Percentiles rank a stretch among this genome's conserved stretches.
Conservation (phyloP, 2,113 vertebrate genomes). For the Electrona antarctica region DNA sequence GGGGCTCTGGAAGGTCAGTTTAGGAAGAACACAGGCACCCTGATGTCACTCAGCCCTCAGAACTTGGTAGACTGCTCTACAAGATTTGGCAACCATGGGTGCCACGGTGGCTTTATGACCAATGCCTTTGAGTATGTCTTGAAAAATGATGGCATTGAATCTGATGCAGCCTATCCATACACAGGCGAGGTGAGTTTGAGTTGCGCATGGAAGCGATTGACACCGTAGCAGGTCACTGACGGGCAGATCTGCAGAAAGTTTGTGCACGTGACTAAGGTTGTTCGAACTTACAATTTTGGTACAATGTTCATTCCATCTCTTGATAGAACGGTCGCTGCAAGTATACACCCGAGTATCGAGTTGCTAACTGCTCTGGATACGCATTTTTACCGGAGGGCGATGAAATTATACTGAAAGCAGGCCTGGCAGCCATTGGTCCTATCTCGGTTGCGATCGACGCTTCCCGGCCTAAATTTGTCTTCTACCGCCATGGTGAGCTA, state of each 20-base stretch:
- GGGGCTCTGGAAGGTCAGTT: constrained; percentile 76
- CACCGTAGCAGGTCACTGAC: background rate
- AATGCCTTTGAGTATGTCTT: constrained; percentile 68
- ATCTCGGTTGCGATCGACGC: constrained; percentile 86
- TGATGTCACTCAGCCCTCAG: constrained; percentile 72
- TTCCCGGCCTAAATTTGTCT: constrained; percentile 74
- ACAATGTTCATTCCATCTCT: background rate
- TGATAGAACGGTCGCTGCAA: constrained; percentile 76
- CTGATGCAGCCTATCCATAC: constrained; percentile 70
- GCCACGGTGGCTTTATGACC: constrained; percentile 66
- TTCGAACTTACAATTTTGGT: too few species aligned
- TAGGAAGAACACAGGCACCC: constrained; percentile 63
- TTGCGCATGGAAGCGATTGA: background rate
- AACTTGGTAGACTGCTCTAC: constrained; percentile 75
- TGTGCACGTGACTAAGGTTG: too few species aligned
- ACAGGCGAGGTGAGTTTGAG: constrained; percentile 28
- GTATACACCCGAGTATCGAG: constrained; percentile 68
- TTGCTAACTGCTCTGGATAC: constrained; percentile 82
- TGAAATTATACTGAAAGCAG: constrained; percentile 74
- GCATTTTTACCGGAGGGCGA: constrained; percentile 59
- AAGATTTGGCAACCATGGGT: constrained; percentile 66
- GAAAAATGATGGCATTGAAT: constrained; percentile 65
- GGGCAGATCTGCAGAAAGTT: background rate
- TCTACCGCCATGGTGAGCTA: constrained; percentile 82
- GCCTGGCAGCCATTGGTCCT: constrained; percentile 80